Conservation (phyloP, 1,140 invertebrate species). For the Linepithema humile region DNA sequence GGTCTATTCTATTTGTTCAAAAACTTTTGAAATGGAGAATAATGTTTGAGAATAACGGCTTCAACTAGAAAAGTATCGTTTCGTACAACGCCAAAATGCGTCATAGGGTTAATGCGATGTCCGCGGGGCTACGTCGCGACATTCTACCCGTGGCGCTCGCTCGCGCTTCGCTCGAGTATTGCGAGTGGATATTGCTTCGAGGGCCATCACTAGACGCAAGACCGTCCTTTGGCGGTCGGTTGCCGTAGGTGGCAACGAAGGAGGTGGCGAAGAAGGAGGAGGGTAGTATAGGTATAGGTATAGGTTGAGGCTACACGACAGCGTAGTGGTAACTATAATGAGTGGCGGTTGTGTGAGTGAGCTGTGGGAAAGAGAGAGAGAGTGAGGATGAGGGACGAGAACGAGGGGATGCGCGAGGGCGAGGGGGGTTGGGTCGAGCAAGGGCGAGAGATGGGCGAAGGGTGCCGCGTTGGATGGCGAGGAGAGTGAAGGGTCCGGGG, state of each 20-base stretch:
- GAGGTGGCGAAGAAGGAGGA: conserved; percentile 69
- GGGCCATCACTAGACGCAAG: conserved; percentile 63
- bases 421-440: conserved; percentile 50
- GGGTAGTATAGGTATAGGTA: conserved; percentile 66
- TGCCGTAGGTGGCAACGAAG: conserved; percentile 61
- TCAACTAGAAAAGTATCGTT: not conserved
- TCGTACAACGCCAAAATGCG: not conserved
- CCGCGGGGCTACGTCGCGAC: conserved; percentile 5
- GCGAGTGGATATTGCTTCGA: conserved; percentile 42
- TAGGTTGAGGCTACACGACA: conserved; percentile 60
- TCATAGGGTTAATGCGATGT: conserved; percentile 33
- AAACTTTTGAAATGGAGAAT: not conserved
- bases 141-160: not conserved
- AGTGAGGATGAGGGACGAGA: not conserved
- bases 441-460: conserved; percentile 52
- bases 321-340: conserved; percentile 80
- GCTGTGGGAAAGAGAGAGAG: conserved; percentile 7
- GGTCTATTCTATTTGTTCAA: not conserved
- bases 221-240: conserved; percentile 63
- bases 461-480: conserved; percentile 55
- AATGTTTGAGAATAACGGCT: not conserved
- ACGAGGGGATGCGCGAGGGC: conserved; percentile 35
- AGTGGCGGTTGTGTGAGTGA: conserved; percentile 74
- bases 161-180: conserved; percentile 11
- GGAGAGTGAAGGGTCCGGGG: conserved; percentile 57